A percentile compares a stretch with the other conserved stretches of the same genome.
These are phyloP conservation scores for Malurus cyaneus DNA, from an alignment of 2,113 vertebrate genomes.

Conservation along the genomic window DNA sequence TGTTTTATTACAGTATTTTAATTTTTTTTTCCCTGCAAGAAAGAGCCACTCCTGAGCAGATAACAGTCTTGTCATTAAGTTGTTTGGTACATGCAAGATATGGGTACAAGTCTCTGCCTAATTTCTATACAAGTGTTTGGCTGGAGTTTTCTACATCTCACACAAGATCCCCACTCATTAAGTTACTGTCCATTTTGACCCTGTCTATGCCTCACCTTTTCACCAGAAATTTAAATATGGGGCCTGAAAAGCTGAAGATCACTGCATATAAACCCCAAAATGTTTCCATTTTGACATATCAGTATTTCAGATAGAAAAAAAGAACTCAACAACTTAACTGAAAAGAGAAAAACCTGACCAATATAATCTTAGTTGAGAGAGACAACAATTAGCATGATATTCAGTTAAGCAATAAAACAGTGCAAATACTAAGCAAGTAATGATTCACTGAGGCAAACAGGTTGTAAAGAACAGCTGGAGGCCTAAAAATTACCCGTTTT, in stretches of 20 bases:
- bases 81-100: not conserved
- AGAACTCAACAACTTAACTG: not conserved
- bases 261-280: not conserved
- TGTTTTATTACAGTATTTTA: not conserved
- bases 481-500: slow-evolving; percentile 30
- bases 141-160: not conserved
- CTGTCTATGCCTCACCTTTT: not conserved
- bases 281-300: not conserved
- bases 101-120: not conserved
- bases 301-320: not conserved
- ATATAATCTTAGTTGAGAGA: not conserved
- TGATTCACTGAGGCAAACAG: slow-evolving; percentile 32
- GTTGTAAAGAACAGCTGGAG: slow-evolving; percentile 27
- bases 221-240: not conserved
- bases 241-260: not conserved
- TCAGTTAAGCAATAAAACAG: slow-evolving; percentile 1
- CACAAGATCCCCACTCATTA: not conserved
- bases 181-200: not conserved
- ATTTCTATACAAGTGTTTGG: not conserved
- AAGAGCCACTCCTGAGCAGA: not conserved
- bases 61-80: not conserved
- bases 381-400: not conserved
- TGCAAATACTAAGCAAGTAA: slow-evolving; percentile 1
- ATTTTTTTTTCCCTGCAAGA: not conserved
- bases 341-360: not conserved